phyloP scores from a whole-genome alignment of 2,797 vertebrate species.

The Margarornis squamiger region DNA sequence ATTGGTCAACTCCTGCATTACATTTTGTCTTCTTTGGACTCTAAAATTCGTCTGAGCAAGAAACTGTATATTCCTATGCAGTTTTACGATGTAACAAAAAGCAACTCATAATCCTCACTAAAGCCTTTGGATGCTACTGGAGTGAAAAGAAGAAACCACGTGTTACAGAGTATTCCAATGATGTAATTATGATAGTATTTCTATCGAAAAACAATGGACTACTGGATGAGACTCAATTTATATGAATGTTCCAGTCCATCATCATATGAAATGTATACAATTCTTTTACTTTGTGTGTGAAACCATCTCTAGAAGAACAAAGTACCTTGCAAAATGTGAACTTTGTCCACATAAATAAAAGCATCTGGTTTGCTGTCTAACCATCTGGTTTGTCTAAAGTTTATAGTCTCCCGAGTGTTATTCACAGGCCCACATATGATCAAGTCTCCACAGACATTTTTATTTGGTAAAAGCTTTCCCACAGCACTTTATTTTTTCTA shows the following conservation, averaged over 20 bases:
- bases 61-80: background rate
- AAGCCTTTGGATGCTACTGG: background rate
- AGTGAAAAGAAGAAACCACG: background rate
- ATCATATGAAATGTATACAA: background rate
- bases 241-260: constrained; percentile 42
- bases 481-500: constrained; percentile 68
- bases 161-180: background rate
- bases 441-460: constrained; percentile 64
- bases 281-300: background rate
- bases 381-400: constrained; percentile 73
- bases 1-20: background rate
- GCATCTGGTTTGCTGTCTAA: constrained; percentile 68
- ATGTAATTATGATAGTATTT: background rate
- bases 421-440: constrained; percentile 69
- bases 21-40: background rate
- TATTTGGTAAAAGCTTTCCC: constrained; percentile 71
- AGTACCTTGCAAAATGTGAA: constrained; percentile 68
- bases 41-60: background rate
- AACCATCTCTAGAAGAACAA: constrained; percentile 34
- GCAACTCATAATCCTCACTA: background rate
- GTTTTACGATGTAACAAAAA: background rate
- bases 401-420: constrained; percentile 73
- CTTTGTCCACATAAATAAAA: constrained; percentile 75
- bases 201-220: constrained; percentile 79
- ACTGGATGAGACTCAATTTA: constrained; percentile 83